A percentile compares a stretch with the other conserved stretches of the same genome.
phyloP scores from a whole-genome alignment of 1,140 invertebrate species.

The Drosophila neocordata region DNA sequence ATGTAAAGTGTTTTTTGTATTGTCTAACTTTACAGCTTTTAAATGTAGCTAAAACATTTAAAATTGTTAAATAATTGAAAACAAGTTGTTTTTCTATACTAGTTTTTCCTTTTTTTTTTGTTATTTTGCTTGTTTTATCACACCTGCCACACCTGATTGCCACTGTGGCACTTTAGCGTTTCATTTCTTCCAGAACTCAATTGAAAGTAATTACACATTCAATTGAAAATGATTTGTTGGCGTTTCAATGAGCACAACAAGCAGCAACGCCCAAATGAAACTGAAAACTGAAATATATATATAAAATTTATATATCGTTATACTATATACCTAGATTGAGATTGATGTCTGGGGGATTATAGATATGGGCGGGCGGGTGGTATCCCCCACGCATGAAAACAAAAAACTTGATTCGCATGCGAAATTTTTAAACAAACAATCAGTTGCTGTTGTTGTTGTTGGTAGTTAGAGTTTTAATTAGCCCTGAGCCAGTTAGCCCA shows the following conservation, averaged over 20 bases:
- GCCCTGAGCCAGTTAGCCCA: conserved; percentile 74
- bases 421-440: conserved; percentile 38
- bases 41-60: too few relatives aligned
- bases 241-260: conserved; percentile 46
- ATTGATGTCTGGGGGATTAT: conserved; percentile 58
- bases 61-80: too few relatives aligned
- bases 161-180: conserved; percentile 25
- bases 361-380: conserved; percentile 12
- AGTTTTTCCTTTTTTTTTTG: too few relatives aligned
- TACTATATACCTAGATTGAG: conserved; percentile 52
- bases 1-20: too few relatives aligned
- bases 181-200: conserved; percentile 30
- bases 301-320: conserved; percentile 11
- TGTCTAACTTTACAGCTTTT: too few relatives aligned
- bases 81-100: too few relatives aligned
- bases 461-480: conserved; percentile 66
- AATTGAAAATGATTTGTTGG: conserved; percentile 58
- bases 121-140: background rate
- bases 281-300: conserved; percentile 55
- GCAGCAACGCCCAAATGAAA: conserved; percentile 64
- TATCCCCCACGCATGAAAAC: conserved; percentile 16
- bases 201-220: conserved; percentile 49
- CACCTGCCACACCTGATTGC: conserved; percentile 35
- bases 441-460: conserved; percentile 3
- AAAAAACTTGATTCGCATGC: conserved; percentile 37